A percentile compares a stretch with the other conserved stretches of the same genome.
These are phyloP conservation scores for Athrips mouffetella DNA, from an alignment of 2,888 invertebrate genomes.

Conservation along the genomic window DNA sequence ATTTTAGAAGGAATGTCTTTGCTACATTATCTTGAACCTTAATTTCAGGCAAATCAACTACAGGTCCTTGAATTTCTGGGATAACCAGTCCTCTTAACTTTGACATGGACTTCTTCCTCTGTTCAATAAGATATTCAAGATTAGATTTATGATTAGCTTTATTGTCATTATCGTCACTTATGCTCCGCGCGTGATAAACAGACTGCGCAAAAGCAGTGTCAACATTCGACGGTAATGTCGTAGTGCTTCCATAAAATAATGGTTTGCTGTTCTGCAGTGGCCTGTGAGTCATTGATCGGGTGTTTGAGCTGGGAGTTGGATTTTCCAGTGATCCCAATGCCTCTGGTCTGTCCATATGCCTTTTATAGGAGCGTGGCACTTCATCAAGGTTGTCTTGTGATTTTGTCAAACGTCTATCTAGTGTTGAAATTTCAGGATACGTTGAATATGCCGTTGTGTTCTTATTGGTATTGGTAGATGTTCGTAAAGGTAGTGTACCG, in stretches of 20 bases:
- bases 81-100: conserved; percentile 93
- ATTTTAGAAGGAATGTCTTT: conserved; percentile 64
- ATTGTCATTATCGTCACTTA: conserved; percentile 62
- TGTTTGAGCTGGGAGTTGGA: conserved; percentile 29
- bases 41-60: conserved; percentile 89
- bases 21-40: conserved; percentile 82
- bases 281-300: conserved; percentile 36
- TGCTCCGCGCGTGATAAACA: conserved; percentile 62
- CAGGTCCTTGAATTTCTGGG: conserved; percentile 84
- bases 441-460: conserved; percentile 43
- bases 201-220: conserved; percentile 51
- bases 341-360: conserved; percentile 62
- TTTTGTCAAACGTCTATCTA: conserved; percentile 68
- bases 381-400: conserved; percentile 75
- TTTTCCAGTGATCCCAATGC: conserved; percentile 74
- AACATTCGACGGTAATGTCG: conserved; percentile 50
- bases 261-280: conserved; percentile 47
- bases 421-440: conserved; percentile 56
- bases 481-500: conserved; percentile 58
- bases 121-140: conserved; percentile 87
- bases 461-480: conserved; percentile 49
- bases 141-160: conserved; percentile 80
- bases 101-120: conserved; percentile 88
- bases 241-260: conserved; percentile 69
- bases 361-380: conserved; percentile 60